Evolutionary conservation across 1,140 invertebrate species (phyloP).

Genomic region (Anastrepha ludens): DNA sequence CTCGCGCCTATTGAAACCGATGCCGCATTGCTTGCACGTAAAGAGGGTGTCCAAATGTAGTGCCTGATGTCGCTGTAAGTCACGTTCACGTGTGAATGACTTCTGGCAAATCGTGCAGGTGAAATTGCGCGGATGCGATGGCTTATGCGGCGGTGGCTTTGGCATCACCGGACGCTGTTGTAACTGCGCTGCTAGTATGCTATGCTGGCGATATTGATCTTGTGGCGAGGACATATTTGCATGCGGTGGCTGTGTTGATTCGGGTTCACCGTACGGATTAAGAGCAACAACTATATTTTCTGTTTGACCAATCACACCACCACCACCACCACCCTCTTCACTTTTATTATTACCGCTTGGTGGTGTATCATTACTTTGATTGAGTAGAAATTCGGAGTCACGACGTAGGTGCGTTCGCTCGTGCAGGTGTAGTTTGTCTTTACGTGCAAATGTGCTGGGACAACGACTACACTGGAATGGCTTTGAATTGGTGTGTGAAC

Average conservation of each 20-base stretch:
- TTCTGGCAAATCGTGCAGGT: constrained; percentile 79
- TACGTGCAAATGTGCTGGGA: constrained; percentile 79
- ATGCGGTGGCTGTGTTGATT: neutral
- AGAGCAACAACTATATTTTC: constrained; percentile 12
- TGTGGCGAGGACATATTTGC: neutral
- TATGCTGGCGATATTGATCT: constrained; percentile 5
- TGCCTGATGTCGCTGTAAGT: constrained; percentile 79
- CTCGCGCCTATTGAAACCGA: constrained; percentile 80
- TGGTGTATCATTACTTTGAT: neutral
- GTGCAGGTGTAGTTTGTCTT: constrained; percentile 79
- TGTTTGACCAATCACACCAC: neutral
- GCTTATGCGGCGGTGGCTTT: constrained; percentile 47
- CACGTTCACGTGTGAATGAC: constrained; percentile 79
- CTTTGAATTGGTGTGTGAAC: constrained; percentile 83
- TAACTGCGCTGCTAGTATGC: constrained; percentile 1
- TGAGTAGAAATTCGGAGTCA: constrained; percentile 55
- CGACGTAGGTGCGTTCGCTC: constrained; percentile 76
- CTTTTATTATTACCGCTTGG: neutral
- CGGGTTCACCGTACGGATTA: constrained; percentile 28
- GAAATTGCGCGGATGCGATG: constrained; percentile 59
- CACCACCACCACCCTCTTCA: neutral
- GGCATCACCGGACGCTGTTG: constrained; percentile 15
- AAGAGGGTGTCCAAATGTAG: constrained; percentile 80
- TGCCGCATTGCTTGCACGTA: constrained; percentile 79
- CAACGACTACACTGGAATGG: constrained; percentile 82